A percentile compares a stretch with the other conserved stretches of the same genome.
Conservation (phyloP, 2,888 invertebrate species). For the Agapetus fuscipes region DNA sequence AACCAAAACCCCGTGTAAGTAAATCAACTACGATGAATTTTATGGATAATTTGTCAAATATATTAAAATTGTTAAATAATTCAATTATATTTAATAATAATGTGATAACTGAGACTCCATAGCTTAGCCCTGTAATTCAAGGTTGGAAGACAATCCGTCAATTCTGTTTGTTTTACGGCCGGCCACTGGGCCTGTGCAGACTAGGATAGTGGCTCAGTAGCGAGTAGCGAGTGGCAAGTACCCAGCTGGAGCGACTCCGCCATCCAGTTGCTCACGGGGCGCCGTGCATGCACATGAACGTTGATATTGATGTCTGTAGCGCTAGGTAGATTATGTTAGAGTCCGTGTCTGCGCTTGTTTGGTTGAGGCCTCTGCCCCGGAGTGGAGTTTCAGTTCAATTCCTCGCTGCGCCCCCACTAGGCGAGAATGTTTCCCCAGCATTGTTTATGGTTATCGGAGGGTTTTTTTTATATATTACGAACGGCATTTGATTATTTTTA, state of each 20-base stretch:
- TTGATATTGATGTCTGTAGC: conserved; percentile 3
- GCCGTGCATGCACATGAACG: conserved; percentile 4
- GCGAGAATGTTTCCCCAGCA: too few species aligned
- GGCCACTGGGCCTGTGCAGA: background rate
- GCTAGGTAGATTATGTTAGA: background rate
- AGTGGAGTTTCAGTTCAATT: conserved; percentile 13
- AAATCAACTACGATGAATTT: too few species aligned
- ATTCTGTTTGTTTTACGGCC: conserved; percentile 1
- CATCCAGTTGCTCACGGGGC: conserved; percentile 1
- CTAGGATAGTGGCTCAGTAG: too few species aligned
- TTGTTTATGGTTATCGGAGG: conserved; percentile 7
- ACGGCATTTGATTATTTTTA: conserved; percentile 18
- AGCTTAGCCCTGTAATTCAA: conserved; percentile 8
- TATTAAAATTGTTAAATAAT: conserved; percentile 47
- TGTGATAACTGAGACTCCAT: conserved; percentile 29
- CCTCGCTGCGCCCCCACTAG: conserved; percentile 1
- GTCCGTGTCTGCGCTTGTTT: conserved; percentile 3
- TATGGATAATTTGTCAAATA: conserved; percentile 35
- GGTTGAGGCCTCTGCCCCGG: background rate
- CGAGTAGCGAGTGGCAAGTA: too few species aligned
- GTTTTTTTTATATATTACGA: conserved; percentile 12
- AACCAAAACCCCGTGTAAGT: too few species aligned
- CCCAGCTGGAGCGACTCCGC: background rate
- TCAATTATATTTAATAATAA: conserved; percentile 39
- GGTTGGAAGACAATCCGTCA: conserved; percentile 14